phyloP scores from a whole-genome alignment of 2,113 vertebrate species.

The Rhagologus leucostigma region DNA sequence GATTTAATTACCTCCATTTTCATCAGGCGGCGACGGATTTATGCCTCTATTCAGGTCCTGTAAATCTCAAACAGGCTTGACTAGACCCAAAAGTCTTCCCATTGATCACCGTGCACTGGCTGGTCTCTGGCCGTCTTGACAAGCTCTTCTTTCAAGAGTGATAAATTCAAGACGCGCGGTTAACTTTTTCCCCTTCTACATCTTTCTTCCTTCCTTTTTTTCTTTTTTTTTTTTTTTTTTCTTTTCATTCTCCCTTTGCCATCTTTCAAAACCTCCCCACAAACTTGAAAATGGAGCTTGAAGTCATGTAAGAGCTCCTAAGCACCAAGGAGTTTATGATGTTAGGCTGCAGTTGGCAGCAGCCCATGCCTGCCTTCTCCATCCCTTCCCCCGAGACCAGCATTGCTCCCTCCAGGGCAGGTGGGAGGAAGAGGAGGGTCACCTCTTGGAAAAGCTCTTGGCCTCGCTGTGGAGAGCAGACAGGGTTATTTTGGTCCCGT shows the following conservation, averaged over 20 bases:
- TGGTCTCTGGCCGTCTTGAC: conserved; percentile 46
- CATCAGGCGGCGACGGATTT: conserved; percentile 60
- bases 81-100: conserved; percentile 52
- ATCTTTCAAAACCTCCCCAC: background rate
- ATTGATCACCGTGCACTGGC: conserved; percentile 36
- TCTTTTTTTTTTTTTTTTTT: too few species aligned
- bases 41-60: conserved; percentile 64
- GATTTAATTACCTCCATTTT: conserved; percentile 74
- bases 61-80: conserved; percentile 71
- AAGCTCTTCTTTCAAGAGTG: conserved; percentile 56
- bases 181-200: conserved; percentile 14
- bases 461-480: background rate
- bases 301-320: background rate
- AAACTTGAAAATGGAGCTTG: background rate
- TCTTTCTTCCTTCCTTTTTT: background rate
- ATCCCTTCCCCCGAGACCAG: background rate
- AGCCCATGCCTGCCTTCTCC: background rate
- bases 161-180: conserved; percentile 53
- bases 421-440: background rate
- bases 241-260: background rate
- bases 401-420: background rate
- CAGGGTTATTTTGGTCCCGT: background rate
- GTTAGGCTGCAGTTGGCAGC: background rate
- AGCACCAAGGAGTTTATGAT: background rate
- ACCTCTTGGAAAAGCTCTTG: background rate